These are phyloP conservation scores for Syngnathus rostellatus DNA, from an alignment of 2,797 vertebrate genomes.

Conservation along the genomic window DNA sequence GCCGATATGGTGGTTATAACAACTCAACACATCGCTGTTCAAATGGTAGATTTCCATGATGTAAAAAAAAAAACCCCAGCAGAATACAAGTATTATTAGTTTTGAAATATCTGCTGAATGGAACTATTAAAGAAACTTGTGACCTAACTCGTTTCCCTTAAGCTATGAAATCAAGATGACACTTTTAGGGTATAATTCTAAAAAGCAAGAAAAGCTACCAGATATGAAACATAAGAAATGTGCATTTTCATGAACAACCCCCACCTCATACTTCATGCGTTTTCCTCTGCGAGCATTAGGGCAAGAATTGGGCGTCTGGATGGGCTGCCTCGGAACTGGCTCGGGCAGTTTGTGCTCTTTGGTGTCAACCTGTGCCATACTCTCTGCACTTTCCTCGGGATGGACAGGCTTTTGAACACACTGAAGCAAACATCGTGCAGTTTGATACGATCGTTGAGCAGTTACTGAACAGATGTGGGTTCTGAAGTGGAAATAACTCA, in stretches of 20 bases:
- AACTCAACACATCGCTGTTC: not conserved
- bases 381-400: conserved; percentile 66
- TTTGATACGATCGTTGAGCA: conserved; percentile 6
- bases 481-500: conserved; percentile 28
- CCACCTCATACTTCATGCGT: conserved; percentile 84
- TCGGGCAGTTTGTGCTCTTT: conserved; percentile 82
- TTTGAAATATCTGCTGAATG: no score
- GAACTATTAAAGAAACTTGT: no score
- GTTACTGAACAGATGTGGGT: not conserved
- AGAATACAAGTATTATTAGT: no score
- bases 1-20: not conserved
- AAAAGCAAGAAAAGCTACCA: no score
- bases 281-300: conserved; percentile 82
- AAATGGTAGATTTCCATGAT: no score
- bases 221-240: no score
- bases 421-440: conserved; percentile 44
- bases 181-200: no score
- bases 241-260: conserved; percentile 15
- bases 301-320: conserved; percentile 64
- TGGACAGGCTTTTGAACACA: conserved; percentile 78
- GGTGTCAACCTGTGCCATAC: conserved; percentile 69
- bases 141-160: no score
- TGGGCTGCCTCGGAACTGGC: conserved; percentile 73
- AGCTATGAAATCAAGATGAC: no score
- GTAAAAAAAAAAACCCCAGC: no score